Conservation (phyloP, 2,797 vertebrate genomes). For the Bradypodion ventrale region DNA sequence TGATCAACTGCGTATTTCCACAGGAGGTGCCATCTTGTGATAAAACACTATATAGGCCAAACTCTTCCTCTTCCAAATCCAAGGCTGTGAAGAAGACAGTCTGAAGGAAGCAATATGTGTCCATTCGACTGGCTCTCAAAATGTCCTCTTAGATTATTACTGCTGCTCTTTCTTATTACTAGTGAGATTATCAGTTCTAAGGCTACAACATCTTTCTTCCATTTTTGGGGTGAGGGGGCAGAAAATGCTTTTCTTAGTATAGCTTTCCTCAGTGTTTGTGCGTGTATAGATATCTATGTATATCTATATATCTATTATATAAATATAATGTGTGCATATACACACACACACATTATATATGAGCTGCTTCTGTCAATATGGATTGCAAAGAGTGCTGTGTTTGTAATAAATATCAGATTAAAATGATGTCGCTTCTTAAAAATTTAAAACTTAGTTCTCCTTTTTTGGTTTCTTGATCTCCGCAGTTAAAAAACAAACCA, state of each 20-base stretch:
- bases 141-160: neutral
- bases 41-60: neutral
- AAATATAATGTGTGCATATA: constrained; percentile 43
- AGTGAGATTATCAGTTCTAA: constrained; percentile 23
- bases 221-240: constrained; percentile 21
- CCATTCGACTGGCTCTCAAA: neutral
- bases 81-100: constrained; percentile 34
- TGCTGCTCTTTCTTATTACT: neutral
- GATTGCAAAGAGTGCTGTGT: constrained; percentile 65
- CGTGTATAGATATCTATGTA: constrained; percentile 5
- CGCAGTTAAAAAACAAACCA: constrained; percentile 22
- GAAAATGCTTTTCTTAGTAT: constrained; percentile 20
- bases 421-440: constrained; percentile 67
- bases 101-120: neutral
- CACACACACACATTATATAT: constrained; percentile 39
- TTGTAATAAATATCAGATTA: constrained; percentile 79
- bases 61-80: constrained; percentile 17
- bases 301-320: neutral
- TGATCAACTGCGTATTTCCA: neutral
- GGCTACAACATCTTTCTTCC: constrained; percentile 16
- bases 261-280: constrained; percentile 31
- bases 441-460: constrained; percentile 9
- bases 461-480: constrained; percentile 67
- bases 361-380: constrained; percentile 63
- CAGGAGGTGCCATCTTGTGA: constrained; percentile 6